A percentile compares a stretch with the other conserved stretches of the same genome.
Evolutionary conservation across 2,113 vertebrate species (phyloP).

Genomic region (Argyrosomus japonicus): DNA sequence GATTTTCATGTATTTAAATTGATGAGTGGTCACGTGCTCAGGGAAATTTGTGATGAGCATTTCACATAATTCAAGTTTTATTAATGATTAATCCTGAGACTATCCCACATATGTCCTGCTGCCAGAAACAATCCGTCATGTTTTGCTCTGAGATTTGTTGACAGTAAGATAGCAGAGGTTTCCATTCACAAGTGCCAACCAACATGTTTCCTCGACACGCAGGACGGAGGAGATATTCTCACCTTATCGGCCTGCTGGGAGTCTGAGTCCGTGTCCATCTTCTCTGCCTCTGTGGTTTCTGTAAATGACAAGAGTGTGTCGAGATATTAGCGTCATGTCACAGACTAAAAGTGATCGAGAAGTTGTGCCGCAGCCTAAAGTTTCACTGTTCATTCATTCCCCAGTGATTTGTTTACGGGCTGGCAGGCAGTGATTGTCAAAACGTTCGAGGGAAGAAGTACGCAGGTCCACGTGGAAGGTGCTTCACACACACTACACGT

Average conservation of each 20-base stretch:
- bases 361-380: neutral
- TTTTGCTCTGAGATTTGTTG: neutral
- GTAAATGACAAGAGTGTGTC: constrained; percentile 52
- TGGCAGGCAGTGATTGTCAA: neutral
- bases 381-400: neutral
- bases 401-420: neutral
- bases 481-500: neutral
- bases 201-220: neutral
- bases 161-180: neutral
- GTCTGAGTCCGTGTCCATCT: constrained; percentile 92
- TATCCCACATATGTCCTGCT: neutral
- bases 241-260: constrained; percentile 93
- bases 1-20: neutral
- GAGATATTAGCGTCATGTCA: neutral
- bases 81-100: no score
- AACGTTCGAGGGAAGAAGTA: neutral
- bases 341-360: neutral
- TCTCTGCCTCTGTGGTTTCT: constrained; percentile 91
- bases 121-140: neutral
- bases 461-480: no score
- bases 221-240: constrained; percentile 20
- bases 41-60: neutral
- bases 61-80: no score
- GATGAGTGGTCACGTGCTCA: neutral
- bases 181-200: neutral